Conservation (phyloP, 2,888 invertebrate genomes). For the Trissoscelio sp. region DNA sequence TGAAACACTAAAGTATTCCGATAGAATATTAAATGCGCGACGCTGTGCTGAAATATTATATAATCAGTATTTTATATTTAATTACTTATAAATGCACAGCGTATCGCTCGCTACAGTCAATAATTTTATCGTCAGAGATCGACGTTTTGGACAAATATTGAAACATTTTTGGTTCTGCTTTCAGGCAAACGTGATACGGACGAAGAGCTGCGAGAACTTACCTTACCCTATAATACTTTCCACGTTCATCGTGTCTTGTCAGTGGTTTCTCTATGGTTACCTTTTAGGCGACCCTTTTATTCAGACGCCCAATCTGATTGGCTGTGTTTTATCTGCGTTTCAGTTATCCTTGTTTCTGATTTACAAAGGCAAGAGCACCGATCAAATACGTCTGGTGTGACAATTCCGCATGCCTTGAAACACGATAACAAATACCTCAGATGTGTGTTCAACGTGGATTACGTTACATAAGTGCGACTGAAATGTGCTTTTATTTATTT, state of each 20-base stretch:
- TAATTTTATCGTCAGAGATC: not conserved
- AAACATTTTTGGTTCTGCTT: conserved; percentile 51
- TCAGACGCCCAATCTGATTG: conserved; percentile 91
- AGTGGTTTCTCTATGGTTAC: conserved; percentile 94
- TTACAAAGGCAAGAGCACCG: conserved; percentile 85
- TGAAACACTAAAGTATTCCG: not conserved
- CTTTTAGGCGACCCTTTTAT: conserved; percentile 91
- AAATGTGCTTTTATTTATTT: conserved; percentile 23
- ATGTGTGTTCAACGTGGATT: conserved; percentile 21
- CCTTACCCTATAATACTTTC: conserved; percentile 94
- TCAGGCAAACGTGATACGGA: conserved; percentile 89
- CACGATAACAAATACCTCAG: conserved; percentile 23
- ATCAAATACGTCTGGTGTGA: conserved; percentile 76
- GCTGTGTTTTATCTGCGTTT: conserved; percentile 88
- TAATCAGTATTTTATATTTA: conserved; percentile 3
- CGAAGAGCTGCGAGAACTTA: conserved; percentile 92
- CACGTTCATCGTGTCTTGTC: conserved; percentile 91
- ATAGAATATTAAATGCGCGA: not conserved
- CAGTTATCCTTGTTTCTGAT: conserved; percentile 91
- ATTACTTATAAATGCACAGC: not conserved
- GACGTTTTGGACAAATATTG: not conserved
- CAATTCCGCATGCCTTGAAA: conserved; percentile 3
- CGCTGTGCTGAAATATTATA: not conserved
- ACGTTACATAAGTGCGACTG: conserved; percentile 10
- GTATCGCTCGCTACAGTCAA: not conserved